Evolutionary conservation across 2,888 invertebrate species (phyloP), one percentile per base, ranked within the genome.

Genomic region (Salpingus planirostris): DNA sequence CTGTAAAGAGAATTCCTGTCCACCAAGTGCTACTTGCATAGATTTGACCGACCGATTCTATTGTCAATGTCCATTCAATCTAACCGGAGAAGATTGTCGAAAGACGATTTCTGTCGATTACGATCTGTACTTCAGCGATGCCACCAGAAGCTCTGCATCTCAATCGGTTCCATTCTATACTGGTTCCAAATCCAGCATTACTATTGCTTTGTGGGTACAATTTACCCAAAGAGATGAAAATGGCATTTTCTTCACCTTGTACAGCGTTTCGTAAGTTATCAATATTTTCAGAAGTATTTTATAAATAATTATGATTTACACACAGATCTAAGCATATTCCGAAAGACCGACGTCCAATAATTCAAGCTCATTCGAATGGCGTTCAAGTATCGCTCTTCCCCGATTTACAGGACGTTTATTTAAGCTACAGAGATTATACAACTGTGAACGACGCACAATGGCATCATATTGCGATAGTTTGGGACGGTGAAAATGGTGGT

Each of bases 31-130:
- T 1, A 86, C 82, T 2, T 95, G 93, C 57, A 84, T 93, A 46
- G 92, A 93, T 64, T 68, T 92, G 26, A 89, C 88, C 24, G 86
- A 87, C 47, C 78, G 81, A 51, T 91, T 90, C 69, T 91, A 90
- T 60, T 97, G 97, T 55, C 89, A 92, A 61, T 97, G 97, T 70
- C 93, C 95, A 5, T 91, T 95, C 62, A 95, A 95, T 57, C 74
- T 91, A 52, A 96, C 95, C 12, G 97, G 97, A 29, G 91, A 92
- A 57, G 90, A 92, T 56, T 97, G 97, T 56, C 76, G 92, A 58
- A 96, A 96, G 73, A 82, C 89, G n/a, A 88, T 96, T 49, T 92
- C 92, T 66, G 89, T 92, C n/a, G 92, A 96, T 65, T 97, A 96
- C 62, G 96, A 97, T 60, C 69, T 97, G 6, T 90, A 89, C 75